phyloP scores from a whole-genome alignment of 2,113 vertebrate genomes.

The Rhizomys pruinosus region DNA sequence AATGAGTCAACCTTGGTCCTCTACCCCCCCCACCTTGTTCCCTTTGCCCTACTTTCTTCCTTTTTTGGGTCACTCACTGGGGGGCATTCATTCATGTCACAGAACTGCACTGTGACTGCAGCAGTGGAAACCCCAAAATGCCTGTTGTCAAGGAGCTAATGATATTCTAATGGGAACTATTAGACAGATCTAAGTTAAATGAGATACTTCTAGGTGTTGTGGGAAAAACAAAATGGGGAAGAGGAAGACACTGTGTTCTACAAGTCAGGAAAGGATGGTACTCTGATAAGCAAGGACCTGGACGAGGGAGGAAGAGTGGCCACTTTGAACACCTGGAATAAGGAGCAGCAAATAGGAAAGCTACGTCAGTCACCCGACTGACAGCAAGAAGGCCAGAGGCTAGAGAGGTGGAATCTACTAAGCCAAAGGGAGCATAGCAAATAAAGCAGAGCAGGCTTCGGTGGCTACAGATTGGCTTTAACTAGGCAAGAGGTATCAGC shows the following conservation, averaged over 20 bases:
- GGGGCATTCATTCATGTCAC: not conserved
- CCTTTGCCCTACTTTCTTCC: not conserved
- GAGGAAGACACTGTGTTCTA: not conserved
- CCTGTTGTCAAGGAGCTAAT: not conserved
- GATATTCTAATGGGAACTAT: not conserved
- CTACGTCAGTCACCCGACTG: not conserved
- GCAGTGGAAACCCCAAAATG: not conserved
- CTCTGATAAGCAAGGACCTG: not conserved
- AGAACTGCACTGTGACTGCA: not conserved
- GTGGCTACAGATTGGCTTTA: not conserved
- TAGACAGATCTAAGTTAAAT: not conserved
- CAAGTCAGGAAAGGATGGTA: rapidly evolving
- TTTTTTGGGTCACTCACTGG: not conserved
- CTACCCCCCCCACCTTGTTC: not conserved
- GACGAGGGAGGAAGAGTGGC: not conserved
- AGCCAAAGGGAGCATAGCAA: not conserved
- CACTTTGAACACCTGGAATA: not conserved
- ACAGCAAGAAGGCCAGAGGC: not conserved
- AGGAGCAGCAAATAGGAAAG: not conserved
- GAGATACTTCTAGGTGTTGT: not conserved
- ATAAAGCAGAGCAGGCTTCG: not conserved
- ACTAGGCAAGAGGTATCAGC: not conserved
- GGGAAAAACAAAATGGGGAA: not conserved
- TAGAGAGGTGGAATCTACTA: not conserved
- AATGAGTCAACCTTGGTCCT: not conserved